Percentiles rank a stretch among this genome's conserved stretches.
Evolutionary conservation across 2,113 vertebrate genomes (phyloP).

Genomic region (Ia io): DNA sequence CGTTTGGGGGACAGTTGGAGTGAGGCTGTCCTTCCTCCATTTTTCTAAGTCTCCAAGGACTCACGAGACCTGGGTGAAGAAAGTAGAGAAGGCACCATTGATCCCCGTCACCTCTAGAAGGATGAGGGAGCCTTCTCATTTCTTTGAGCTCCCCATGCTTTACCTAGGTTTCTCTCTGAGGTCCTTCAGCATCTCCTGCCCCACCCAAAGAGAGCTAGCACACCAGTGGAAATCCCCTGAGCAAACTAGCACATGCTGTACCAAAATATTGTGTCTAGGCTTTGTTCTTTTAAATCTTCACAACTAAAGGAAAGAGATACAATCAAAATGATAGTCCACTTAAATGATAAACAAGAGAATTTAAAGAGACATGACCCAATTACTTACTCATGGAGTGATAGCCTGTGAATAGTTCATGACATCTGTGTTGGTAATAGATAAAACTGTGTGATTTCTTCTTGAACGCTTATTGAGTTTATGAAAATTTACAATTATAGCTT

Average conservation of each 20-base stretch:
- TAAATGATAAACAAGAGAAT: slow-evolving; percentile 77
- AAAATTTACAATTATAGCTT: slow-evolving; percentile 7
- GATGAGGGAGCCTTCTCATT: background rate
- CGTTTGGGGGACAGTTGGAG: background rate
- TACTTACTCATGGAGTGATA: background rate
- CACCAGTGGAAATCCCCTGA: slow-evolving; percentile 75
- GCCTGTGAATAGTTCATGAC: background rate
- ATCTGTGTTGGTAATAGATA: background rate
- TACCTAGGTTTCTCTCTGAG: slow-evolving; percentile 36
- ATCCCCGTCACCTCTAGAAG: background rate
- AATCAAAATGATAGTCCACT: slow-evolving; percentile 78
- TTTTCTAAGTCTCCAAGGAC: background rate
- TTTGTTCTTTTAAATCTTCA: slow-evolving; percentile 76
- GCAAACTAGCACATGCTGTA: slow-evolving; percentile 72
- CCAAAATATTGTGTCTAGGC: slow-evolving; percentile 75
- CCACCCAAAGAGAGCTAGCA: slow-evolving; percentile 63
- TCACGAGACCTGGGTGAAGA: background rate
- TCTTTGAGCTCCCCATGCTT: background rate
- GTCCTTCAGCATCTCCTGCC: slow-evolving; percentile 47
- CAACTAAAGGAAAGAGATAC: slow-evolving; percentile 78
- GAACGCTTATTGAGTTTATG: background rate
- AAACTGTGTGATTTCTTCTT: slow-evolving; percentile 12
- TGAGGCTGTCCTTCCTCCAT: background rate
- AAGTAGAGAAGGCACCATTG: background rate
- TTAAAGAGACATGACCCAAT: slow-evolving; percentile 74